Percentiles rank a stretch among this genome's conserved stretches.
Evolutionary conservation across 2,797 vertebrate genomes (phyloP).

Genomic region (Dermochelys coriacea): DNA sequence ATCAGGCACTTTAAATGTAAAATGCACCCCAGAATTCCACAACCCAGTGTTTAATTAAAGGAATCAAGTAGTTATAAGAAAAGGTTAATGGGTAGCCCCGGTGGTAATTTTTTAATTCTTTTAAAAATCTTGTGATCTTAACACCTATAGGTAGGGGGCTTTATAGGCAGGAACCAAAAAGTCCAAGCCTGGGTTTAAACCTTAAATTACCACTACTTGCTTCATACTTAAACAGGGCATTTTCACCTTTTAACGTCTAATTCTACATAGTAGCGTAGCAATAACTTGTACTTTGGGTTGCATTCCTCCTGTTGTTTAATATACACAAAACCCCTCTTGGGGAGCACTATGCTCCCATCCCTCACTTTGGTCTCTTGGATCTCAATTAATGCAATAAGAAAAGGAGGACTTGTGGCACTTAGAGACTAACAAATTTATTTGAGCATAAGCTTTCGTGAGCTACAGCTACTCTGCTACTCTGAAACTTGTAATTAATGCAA

Average conservation of each 20-base stretch:
- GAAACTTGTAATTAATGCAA: neutral
- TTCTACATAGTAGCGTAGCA: slow-evolving; percentile 49
- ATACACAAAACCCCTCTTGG: accelerated
- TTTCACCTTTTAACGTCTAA: neutral
- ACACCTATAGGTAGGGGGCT: neutral
- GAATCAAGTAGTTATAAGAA: neutral
- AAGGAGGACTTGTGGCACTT: too few relatives aligned
- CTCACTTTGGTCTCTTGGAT: neutral
- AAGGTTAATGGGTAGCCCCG: neutral
- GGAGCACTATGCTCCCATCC: neutral
- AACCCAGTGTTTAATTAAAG: neutral
- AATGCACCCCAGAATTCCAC: neutral
- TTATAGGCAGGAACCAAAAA: neutral
- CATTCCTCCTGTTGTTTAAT: neutral
- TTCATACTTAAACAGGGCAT: neutral
- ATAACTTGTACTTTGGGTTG: neutral
- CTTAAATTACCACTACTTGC: neutral
- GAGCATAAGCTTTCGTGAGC: too few relatives aligned
- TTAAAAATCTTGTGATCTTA: neutral
- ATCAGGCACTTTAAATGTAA: neutral
- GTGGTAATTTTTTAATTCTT: accelerated
- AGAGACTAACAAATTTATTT: too few relatives aligned
- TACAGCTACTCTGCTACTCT: too few relatives aligned
- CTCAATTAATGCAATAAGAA: neutral
- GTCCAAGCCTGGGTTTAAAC: neutral